Percentiles rank a stretch among this genome's conserved stretches.
These are phyloP conservation scores for Pocota personata DNA, from an alignment of 2,888 invertebrate genomes.

Conservation along the genomic window DNA sequence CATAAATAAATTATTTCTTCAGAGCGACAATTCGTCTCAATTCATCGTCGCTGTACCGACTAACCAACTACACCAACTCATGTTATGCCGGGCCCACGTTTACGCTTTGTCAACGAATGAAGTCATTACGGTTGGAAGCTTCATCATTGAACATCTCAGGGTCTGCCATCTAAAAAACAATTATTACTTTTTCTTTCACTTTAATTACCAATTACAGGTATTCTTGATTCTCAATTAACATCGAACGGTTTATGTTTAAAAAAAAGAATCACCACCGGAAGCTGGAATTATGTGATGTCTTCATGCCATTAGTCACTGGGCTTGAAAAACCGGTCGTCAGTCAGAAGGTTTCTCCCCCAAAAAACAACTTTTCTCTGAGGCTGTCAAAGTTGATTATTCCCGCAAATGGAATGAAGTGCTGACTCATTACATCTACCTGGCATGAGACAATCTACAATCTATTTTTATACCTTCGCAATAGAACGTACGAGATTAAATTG, in stretches of 20 bases:
- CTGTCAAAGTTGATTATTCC: background rate
- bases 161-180: background rate
- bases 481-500: background rate
- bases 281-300: background rate
- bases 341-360: slow-evolving; percentile 3
- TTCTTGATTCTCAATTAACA: background rate
- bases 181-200: slow-evolving; percentile 21
- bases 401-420: slow-evolving; percentile 32
- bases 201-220: background rate
- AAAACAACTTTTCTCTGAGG: slow-evolving; percentile 12
- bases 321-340: slow-evolving; percentile 19
- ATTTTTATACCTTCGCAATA: background rate
- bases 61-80: background rate
- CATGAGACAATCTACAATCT: slow-evolving; percentile 32
- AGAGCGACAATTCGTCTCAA: background rate
- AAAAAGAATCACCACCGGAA: slow-evolving; percentile 3
- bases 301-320: slow-evolving; percentile 15
- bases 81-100: background rate
- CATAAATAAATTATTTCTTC: slow-evolving; percentile 8
- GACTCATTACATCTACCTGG: slow-evolving; percentile 41
- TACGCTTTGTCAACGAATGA: background rate
- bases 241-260: background rate
- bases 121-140: background rate
- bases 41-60: background rate
- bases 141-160: background rate